Base-by-base conservation (phyloP, 35 echinoderm and acorn worm genomes). In the Eucidaris tribuloides region DNA sequence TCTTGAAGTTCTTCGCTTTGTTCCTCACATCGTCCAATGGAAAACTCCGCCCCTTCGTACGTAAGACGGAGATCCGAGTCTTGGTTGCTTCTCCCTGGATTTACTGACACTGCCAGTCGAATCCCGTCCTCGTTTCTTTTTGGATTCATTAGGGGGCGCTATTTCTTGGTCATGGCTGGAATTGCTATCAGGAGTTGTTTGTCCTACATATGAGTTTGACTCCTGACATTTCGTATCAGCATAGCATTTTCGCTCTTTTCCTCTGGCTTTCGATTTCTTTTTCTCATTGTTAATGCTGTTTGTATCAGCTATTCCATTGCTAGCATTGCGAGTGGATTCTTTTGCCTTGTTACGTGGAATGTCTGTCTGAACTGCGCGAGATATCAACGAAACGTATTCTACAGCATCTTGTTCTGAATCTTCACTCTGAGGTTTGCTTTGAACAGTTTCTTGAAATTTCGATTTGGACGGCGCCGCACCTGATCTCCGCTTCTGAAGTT, bases 371-470 rank as follows among this genome's bases (percentile, higher is more conserved):
- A 74, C n/a, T 7, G 35, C 68, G 38, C 68, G 38, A n/a, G 68
- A 74, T 25, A 74, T 44, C 68, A 74, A 18, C 13, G 68, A 74
- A 9, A 74, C 68, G 37, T 74, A 74, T 74, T 74, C 68, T 38
- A 22, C 37, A 19, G 22, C 68, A 74, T 74, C 68, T 41, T 74
- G 35, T 14, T 36, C 37, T 7, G 22, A 33, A 74, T 74, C 68
- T 41, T 74, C 68, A 24, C 36, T 20, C 2, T 44, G 38, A 17
- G 34, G 3, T 4, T 74, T 40, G 35, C 11, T 7, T 52, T 9
- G 9, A 11, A 11, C 48, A 41, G 34, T 44, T 7, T 9, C 28
- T 7, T 44, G 68, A 0, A 35, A 9, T 22, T 44, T 74, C 38
- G 24, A 40, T 42, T 74, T 74, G 0, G 20, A 3, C 25, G 29